Base-by-base conservation (phyloP, 2,113 vertebrate species). In the Loxodonta africana region DNA sequence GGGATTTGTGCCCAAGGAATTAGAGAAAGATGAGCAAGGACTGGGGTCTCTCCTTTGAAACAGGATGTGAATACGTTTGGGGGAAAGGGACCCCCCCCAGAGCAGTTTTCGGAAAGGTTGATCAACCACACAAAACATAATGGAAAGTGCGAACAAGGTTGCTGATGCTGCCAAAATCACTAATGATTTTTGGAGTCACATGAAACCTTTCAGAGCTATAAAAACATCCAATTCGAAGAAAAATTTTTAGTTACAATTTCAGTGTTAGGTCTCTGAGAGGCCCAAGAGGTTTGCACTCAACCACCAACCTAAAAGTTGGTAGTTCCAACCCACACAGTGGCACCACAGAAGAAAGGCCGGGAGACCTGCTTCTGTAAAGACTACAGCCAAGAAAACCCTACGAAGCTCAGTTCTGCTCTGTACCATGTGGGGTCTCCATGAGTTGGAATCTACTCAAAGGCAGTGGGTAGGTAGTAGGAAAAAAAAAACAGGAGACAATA, bases 121-220 rank as follows among this genome's bases (percentile, higher is more conserved):
- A n/a, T 25, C 9, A 2, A n/a, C 67, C 73, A 1, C 6, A 51
- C 0, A 11, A 14, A 41, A 48, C 8, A 1, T 3, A 48, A n/a
- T 0, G 2, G 8, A 9, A 44, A 8, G 21, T 0, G 2, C 20
- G 3, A 25, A 23, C 0, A 18, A 18, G 6, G 2, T 44, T 48
- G 11, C 15, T 1, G 3, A 23, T 9, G 44, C 4, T 74, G 41
- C 37, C 14, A 23, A 67, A 62, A 23, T 51, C 51, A 8, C 25
- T 11, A 15, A 20, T 25, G 33, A 33, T 6, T 86, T 92, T 2
- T 2, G 5, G 11, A 82, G 10, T 30, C 65, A 10, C 15, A 2
- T 9, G 1, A 60, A 62, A 85, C 20, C 30, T 53, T 74, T 14
- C 25, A 48, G 11, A 41, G 57, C 12, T 46, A 5, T 37, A 25